Evolutionary conservation across 1,140 invertebrate species (phyloP).

Genomic region (Globodera ellingtonae): DNA sequence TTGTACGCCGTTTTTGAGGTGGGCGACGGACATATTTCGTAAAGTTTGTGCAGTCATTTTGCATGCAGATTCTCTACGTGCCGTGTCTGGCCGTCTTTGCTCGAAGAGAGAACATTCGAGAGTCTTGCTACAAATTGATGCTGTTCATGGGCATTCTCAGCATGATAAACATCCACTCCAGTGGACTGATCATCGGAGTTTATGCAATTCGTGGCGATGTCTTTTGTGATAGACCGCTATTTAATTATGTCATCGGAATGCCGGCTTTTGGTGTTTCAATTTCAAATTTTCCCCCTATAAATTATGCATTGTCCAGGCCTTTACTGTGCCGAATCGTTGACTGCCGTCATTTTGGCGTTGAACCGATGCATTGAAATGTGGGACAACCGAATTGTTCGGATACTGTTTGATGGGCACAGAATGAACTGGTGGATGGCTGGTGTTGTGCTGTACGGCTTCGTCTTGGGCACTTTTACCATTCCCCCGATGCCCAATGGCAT

Average conservation of each 20-base stretch:
- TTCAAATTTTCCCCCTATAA: not conserved
- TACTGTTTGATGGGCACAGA: slow-evolving; percentile 29
- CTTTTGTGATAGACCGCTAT: slow-evolving; percentile 31
- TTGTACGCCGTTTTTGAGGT: slow-evolving; percentile 35
- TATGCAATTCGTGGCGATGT: slow-evolving; percentile 35
- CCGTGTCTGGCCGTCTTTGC: slow-evolving; percentile 31
- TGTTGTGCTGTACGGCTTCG: slow-evolving; percentile 21
- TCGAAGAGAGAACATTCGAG: slow-evolving; percentile 4
- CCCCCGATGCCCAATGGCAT: slow-evolving; percentile 34
- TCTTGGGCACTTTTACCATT: slow-evolving; percentile 35
- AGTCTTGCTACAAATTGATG: slow-evolving; percentile 39
- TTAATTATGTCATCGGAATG: slow-evolving; percentile 36
- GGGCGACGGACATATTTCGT: not conserved
- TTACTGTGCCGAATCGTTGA: slow-evolving; percentile 29
- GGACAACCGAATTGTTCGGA: slow-evolving; percentile 1
- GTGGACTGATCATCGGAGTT: slow-evolving; percentile 33
- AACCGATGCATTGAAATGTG: slow-evolving; percentile 41
- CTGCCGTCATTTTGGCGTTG: slow-evolving; percentile 25
- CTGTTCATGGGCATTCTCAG: slow-evolving; percentile 25
- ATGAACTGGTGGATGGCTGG: slow-evolving; percentile 22
- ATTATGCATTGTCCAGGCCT: not conserved
- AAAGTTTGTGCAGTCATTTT: not conserved
- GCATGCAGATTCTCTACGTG: slow-evolving; percentile 32
- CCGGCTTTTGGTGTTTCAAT: slow-evolving; percentile 31
- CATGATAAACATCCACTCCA: slow-evolving; percentile 28